These are phyloP conservation scores for Psittacus erithacus DNA, from an alignment of 2,113 vertebrate genomes.

Conservation along the genomic window DNA sequence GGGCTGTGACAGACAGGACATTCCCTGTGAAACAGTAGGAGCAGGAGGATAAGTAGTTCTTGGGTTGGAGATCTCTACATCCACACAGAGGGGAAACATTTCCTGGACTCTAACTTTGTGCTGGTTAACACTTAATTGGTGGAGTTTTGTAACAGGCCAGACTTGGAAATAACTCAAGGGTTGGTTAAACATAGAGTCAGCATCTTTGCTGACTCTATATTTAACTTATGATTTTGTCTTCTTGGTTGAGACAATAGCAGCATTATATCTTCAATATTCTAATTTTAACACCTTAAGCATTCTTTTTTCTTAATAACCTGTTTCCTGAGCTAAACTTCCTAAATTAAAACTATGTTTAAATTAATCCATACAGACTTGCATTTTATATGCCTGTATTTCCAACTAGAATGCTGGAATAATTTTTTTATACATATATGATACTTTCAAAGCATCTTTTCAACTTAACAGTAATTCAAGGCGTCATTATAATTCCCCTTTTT, in stretches of 20 bases:
- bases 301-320: background rate
- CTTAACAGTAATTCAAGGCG: background rate
- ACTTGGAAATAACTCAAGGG: background rate
- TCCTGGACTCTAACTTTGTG: background rate
- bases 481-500: background rate
- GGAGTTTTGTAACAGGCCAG: background rate
- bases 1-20: rapidly evolving
- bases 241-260: background rate
- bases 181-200: background rate
- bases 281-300: background rate
- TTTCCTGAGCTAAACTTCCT: background rate
- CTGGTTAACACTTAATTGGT: background rate
- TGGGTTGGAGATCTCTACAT: background rate
- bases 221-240: too few relatives aligned
- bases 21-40: background rate
- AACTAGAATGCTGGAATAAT: background rate
- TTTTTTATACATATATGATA: background rate
- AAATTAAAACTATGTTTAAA: background rate
- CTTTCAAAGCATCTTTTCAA: background rate
- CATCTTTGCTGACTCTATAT: background rate
- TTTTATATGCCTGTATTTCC: background rate
- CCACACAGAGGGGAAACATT: background rate
- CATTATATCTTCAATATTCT: background rate
- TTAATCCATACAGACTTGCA: background rate
- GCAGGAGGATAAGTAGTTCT: background rate